A percentile compares a stretch with the other conserved stretches of the same genome.
Conservation (phyloP, 2,113 vertebrate species). For the Sinocyclocheilus rhinocerous region DNA sequence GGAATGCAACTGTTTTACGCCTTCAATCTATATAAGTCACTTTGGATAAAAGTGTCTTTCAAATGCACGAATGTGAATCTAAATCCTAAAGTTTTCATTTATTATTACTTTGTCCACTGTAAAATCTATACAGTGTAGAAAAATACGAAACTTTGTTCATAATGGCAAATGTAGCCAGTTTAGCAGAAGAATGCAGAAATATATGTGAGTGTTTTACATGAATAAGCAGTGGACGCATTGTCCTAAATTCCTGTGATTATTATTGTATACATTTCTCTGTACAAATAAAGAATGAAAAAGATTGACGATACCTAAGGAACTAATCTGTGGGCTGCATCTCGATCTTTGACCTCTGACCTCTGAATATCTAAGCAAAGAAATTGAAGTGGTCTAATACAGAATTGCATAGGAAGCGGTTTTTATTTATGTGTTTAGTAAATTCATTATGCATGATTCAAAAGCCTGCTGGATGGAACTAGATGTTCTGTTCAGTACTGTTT, state of each 20-base stretch:
- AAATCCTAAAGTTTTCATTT: background rate
- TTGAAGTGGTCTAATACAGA: background rate
- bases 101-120: background rate
- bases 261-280: background rate
- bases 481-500: background rate
- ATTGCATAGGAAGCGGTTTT: no score
- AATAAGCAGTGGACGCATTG: no score
- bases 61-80: background rate
- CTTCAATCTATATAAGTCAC: background rate
- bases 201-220: no score
- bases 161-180: no score
- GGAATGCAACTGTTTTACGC: background rate
- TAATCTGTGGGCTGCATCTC: background rate
- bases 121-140: background rate
- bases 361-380: background rate
- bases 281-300: background rate
- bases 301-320: no score
- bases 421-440: background rate
- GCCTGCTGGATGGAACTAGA: background rate
- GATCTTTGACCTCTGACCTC: background rate
- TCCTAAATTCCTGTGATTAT: no score
- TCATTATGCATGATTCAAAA: conserved; percentile 3
- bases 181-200: no score
- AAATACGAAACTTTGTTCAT: background rate
- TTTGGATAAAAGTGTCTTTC: background rate